These are phyloP conservation scores for Edolisoma coerulescens DNA, from an alignment of 2,113 vertebrate genomes.

Conservation along the genomic window DNA sequence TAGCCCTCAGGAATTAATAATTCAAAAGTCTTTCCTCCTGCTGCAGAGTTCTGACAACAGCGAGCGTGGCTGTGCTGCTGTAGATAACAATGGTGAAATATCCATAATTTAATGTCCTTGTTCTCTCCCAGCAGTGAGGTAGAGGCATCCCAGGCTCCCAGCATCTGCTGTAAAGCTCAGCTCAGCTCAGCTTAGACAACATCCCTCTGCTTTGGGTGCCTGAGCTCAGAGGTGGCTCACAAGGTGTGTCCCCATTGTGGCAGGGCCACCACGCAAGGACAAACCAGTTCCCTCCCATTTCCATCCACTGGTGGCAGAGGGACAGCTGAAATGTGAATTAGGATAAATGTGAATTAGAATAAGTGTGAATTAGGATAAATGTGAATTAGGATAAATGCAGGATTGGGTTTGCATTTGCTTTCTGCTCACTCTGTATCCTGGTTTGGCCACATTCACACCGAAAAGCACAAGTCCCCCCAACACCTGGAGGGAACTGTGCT, in stretches of 20 bases:
- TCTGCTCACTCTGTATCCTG: neutral
- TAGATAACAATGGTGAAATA: neutral
- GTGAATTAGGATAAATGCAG: neutral
- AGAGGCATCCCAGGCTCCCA: neutral
- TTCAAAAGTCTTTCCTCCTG: neutral
- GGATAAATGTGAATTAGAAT: neutral
- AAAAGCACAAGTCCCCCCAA: neutral
- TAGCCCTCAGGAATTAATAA: constrained; percentile 7
- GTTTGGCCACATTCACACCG: fast-evolving
- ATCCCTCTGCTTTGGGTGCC: neutral
- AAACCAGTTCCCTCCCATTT: neutral
- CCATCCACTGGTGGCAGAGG: neutral
- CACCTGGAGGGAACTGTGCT: neutral
- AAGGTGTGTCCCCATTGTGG: neutral
- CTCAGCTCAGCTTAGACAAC: neutral
- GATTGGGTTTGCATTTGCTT: neutral
- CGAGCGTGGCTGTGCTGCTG: neutral
- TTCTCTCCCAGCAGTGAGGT: neutral
- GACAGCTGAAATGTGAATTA: neutral
- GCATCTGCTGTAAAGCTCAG: neutral
- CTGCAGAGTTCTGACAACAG: neutral
- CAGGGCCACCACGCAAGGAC: neutral
- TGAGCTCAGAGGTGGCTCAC: neutral
- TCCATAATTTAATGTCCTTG: neutral
- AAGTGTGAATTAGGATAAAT: neutral